Base-by-base conservation (phyloP, 2,797 vertebrate species). In the Karalla daura region DNA sequence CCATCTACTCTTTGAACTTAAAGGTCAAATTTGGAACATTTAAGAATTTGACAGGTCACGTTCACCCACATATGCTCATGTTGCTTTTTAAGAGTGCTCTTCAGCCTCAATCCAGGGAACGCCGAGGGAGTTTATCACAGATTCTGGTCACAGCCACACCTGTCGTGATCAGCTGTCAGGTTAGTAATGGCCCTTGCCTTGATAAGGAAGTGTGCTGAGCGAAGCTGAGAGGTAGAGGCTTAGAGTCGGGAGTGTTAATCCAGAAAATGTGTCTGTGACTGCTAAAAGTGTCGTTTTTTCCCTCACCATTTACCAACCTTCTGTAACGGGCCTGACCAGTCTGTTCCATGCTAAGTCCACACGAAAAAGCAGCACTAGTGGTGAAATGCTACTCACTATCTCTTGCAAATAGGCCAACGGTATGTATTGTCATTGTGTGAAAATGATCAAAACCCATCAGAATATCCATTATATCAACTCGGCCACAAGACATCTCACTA, bases 101-200 rank as follows among this genome's bases (percentile, higher is more conserved):
- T 63, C 14, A 30, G 12, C n/a, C 17, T n/a, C 11, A 39, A 46
- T 50, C 46, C 40, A 0, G 7, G n/a, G n/a, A 50, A 27, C 50
- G 28, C 43, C 18, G 21, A 67, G 20, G 17, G 44, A 40, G 14
- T 60, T 61, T 35, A 71, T 30, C 28, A 54, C 14, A 45, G 23
- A 61, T 41, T 47, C 46, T 41, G 40, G 20, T 58, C 61, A 60
- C 12, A 2, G 36, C 43, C 41, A n/a, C 44, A 68, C 27, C 41
- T 62, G 45, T 61, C 41, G 24, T 46, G 63, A 64, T 65, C 1
- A 5, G 39, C 61, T 51, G 30, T 43, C 21, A 39, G 45, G 54
- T 58, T 45, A 17, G 41, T 20, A 55, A 32, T 21, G 15, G 41
- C 28, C 24, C 35, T 51, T 46, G 41, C 20, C 35, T 35, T 54